phyloP scores from a whole-genome alignment of 1,140 invertebrate genomes.

The Meloidogyne hapla region DNA sequence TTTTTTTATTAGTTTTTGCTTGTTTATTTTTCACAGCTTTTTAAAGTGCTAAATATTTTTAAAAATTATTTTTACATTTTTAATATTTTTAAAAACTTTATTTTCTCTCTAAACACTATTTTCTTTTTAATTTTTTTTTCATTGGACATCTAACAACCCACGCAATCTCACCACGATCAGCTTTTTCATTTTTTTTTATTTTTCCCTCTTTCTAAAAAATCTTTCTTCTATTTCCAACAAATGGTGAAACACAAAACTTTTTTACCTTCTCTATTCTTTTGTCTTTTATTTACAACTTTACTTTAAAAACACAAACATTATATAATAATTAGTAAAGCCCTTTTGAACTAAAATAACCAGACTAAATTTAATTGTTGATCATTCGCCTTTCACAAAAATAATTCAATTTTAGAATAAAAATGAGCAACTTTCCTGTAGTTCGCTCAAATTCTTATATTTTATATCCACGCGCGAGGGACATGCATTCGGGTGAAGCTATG shows the following conservation, averaged over 20 bases:
- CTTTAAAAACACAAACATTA: too few relatives aligned
- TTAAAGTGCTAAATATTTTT: not conserved
- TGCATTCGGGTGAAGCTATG: slow-evolving; percentile 26
- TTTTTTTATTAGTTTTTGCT: not conserved
- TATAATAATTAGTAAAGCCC: not conserved
- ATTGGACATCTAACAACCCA: not conserved
- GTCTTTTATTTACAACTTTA: not conserved
- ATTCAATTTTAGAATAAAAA: slow-evolving; percentile 14
- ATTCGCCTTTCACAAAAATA: not conserved
- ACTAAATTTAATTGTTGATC: not conserved
- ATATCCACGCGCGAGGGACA: slow-evolving; percentile 43
- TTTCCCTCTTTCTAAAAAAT: not conserved
- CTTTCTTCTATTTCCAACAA: not conserved
- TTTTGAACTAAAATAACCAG: too few relatives aligned
- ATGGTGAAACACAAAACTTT: slow-evolving; percentile 6
- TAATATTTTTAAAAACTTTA: not conserved
- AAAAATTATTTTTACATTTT: not conserved
- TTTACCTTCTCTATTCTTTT: not conserved
- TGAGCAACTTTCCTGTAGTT: slow-evolving; percentile 49
- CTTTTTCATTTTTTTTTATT: not conserved
- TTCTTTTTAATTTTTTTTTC: not conserved
- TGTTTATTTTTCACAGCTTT: not conserved
- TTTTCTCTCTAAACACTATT: not conserved
- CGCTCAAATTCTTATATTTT: slow-evolving; percentile 38
- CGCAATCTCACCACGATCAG: too few relatives aligned